phyloP scores from a whole-genome alignment of 1,140 invertebrate species.

The Glossosoma conforme region DNA sequence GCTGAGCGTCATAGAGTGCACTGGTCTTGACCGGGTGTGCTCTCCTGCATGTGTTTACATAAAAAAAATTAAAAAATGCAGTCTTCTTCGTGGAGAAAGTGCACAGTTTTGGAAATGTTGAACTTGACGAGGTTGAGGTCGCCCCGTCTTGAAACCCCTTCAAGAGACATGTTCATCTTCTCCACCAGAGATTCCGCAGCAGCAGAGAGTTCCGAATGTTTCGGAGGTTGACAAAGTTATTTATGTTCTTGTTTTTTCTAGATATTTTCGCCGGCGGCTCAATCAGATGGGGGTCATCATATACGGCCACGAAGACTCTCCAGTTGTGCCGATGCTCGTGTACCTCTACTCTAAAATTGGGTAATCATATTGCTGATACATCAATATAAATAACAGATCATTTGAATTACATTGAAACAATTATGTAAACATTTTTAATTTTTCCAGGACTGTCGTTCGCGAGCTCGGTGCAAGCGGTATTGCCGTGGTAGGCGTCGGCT shows the following conservation, averaged over 20 bases:
- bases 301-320: conserved; percentile 95
- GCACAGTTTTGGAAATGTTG: too few relatives aligned
- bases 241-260: conserved; percentile 14
- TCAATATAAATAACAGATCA: neutral
- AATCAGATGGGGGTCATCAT: conserved; percentile 91
- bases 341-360: conserved; percentile 92
- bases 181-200: too few relatives aligned
- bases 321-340: conserved; percentile 92
- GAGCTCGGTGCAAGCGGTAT: conserved; percentile 76
- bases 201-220: too few relatives aligned
- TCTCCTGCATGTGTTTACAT: too few relatives aligned
- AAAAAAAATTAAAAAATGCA: too few relatives aligned
- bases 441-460: conserved; percentile 74
- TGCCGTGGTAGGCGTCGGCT: conserved; percentile 93
- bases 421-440: neutral
- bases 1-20: too few relatives aligned
- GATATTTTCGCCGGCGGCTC: conserved; percentile 80
- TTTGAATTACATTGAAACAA: neutral
- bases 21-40: too few relatives aligned
- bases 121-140: too few relatives aligned
- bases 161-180: too few relatives aligned
- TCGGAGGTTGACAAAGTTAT: too few relatives aligned
- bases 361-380: conserved; percentile 56
- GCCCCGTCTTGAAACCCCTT: too few relatives aligned
- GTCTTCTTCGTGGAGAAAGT: too few relatives aligned